Percentiles rank a stretch among this genome's conserved stretches.
Conservation (phyloP, 2,113 vertebrate species). For the Pollimyrus isidori region DNA sequence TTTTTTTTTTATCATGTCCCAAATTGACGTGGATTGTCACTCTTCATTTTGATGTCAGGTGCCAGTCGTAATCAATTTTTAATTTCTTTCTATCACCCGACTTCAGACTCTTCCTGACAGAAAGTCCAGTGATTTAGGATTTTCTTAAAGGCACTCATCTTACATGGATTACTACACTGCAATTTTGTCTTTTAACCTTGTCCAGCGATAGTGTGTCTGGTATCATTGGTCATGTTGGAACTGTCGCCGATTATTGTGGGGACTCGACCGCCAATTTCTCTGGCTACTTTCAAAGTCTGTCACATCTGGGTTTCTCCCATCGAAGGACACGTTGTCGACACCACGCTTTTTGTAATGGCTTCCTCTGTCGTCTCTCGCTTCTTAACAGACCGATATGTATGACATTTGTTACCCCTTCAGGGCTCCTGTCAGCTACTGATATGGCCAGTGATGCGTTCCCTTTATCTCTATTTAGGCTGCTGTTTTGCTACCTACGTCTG, state of each 20-base stretch:
- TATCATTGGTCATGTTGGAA: background rate
- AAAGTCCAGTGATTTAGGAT: background rate
- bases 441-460: background rate
- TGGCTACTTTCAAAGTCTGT: background rate
- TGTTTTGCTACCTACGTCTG: background rate
- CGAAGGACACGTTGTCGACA: background rate
- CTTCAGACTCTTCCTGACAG: background rate
- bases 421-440: background rate
- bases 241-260: background rate
- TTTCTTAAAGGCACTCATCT: background rate
- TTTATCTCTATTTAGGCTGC: background rate
- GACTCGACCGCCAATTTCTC: background rate
- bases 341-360: background rate
- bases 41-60: constrained; percentile 10
- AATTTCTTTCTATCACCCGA: constrained; percentile 6
- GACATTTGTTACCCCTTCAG: background rate
- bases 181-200: background rate
- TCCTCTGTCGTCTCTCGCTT: background rate
- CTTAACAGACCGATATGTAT: background rate
- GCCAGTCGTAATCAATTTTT: constrained; percentile 24
- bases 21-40: constrained; percentile 7
- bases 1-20: constrained; percentile 15
- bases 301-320: background rate
- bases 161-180: background rate
- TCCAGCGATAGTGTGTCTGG: background rate